phyloP scores from a whole-genome alignment of 1,140 invertebrate genomes.

The Calliopsis andreniformis region DNA sequence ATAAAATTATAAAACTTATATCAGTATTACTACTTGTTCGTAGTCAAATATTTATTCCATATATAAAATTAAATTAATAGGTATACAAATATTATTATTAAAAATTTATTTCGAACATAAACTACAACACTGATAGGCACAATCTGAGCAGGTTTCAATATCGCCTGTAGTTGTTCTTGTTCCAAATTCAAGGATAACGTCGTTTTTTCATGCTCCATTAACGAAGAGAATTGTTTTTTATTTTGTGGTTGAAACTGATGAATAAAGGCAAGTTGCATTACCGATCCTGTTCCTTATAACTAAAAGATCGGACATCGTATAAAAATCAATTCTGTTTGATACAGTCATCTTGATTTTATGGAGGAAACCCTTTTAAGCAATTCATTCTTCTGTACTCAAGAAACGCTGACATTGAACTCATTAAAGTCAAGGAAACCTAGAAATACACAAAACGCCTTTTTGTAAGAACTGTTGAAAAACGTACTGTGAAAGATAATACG shows the following conservation, averaged over 20 bases:
- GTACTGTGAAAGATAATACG: no score
- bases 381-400: background rate
- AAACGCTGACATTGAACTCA: background rate
- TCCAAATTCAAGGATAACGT: background rate
- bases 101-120: background rate
- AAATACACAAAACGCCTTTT: background rate
- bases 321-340: background rate
- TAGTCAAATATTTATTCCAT: no score
- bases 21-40: no score
- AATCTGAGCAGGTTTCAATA: background rate
- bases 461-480: background rate
- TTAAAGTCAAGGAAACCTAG: background rate
- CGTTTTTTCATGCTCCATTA: background rate
- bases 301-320: background rate
- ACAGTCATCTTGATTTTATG: background rate
- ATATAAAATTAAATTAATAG: background rate
- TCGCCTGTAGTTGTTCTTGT: background rate
- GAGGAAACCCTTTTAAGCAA: background rate
- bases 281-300: background rate
- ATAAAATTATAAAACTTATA: no score
- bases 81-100: background rate
- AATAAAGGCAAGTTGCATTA: background rate
- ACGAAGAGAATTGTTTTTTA: background rate
- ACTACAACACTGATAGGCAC: background rate
- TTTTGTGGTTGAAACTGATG: background rate